Base-by-base conservation (phyloP, 2,113 vertebrate species). In the Hyperoodon ampullatus region DNA sequence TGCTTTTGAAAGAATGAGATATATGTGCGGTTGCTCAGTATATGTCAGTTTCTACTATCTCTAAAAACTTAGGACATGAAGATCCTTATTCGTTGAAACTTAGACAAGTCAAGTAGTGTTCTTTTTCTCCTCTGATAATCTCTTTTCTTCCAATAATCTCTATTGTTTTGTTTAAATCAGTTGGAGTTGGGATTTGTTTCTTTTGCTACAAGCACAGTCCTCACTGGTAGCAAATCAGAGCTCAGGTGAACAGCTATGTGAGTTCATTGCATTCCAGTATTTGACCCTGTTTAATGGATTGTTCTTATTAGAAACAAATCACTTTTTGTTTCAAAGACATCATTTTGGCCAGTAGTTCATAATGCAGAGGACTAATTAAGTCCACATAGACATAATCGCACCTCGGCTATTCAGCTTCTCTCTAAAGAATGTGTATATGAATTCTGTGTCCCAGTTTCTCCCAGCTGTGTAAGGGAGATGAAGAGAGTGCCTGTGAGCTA, bases 341-440 rank as follows among this genome's bases (percentile, higher is more conserved):
- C 81, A 53, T 30, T 91, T 94, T 93, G 82, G 21, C 50, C 65
- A 84, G 63, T 7, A 87, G 28, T 35, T 93, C 39, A 47, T 90
- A 94, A 94, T 42, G 60, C 47, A 42, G n/a, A 8, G 4, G 10
- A 12, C 42, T 96, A 92, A 92, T 97, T 88, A 90, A 95, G n/a
- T 95, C 89, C 50, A 23, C 16, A 8, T 5, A 86, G 47, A 87
- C 24, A 60, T 16, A 55, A 18, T 63, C 18, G 47, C 60, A 53
- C 80, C 47, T 63, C 63, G 24, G 65, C 90, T 28, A 70, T 44
- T 15, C 42, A 65, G 42, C 35, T 70, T 91, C 23, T 82, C 24
- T 87, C 71, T 33, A 19, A 21, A 85, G 44, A 88, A 94, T 21
- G 26, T 63, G 1, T 7, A 8, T 24, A 77, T 15, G 30, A 61